Evolutionary conservation across 1,140 invertebrate genomes (phyloP).

Genomic region (Trachymyrmex septentrionalis): DNA sequence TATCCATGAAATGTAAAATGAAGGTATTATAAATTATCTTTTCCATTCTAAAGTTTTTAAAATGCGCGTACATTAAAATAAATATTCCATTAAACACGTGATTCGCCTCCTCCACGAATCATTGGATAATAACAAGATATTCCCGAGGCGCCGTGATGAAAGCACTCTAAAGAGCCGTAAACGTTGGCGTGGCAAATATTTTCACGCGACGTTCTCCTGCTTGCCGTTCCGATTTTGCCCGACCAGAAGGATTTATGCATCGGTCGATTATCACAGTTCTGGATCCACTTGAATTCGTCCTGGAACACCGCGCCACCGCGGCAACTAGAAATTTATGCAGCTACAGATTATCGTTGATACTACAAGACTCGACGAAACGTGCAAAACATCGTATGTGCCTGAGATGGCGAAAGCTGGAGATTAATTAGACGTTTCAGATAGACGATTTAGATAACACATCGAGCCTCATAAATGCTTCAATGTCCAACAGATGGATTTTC

Average conservation of each 20-base stretch:
- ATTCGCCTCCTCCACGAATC: not conserved
- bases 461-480: not conserved
- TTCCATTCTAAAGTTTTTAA: not conserved
- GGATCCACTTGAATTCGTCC: conserved; percentile 60
- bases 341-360: conserved; percentile 64
- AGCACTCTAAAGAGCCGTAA: conserved; percentile 10
- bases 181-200: conserved; percentile 45
- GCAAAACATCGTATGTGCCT: conserved; percentile 38
- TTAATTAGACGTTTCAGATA: conserved; percentile 44
- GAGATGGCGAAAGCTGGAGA: conserved; percentile 8
- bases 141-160: not conserved
- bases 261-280: conserved; percentile 66
- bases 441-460: conserved; percentile 14
- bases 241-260: conserved; percentile 62
- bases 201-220: conserved; percentile 52
- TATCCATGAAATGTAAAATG: conserved; percentile 8
- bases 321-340: conserved; percentile 65
- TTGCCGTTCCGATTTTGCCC: conserved; percentile 46
- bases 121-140: conserved; percentile 29
- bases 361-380: conserved; percentile 32
- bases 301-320: conserved; percentile 11
- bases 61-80: conserved; percentile 11
- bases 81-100: conserved; percentile 6
- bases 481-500: not conserved
- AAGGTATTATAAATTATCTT: not conserved